phyloP scores from a whole-genome alignment of 2,113 vertebrate species.

The Piprites chloris region DNA sequence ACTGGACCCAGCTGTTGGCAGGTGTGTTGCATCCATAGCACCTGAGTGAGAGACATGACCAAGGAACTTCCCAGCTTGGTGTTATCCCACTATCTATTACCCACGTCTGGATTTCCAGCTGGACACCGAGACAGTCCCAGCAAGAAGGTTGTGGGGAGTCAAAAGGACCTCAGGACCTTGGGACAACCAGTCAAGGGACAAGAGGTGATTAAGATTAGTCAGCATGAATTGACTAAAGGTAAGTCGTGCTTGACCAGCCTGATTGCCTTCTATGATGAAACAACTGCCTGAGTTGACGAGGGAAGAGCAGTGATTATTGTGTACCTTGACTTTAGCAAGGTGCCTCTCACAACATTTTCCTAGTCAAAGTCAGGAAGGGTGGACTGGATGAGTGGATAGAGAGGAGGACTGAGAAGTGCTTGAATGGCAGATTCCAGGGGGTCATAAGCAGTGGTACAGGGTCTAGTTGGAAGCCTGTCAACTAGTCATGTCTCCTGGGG shows the following conservation, averaged over 20 bases:
- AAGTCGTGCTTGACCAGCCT: background rate
- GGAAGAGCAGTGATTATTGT: background rate
- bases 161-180: background rate
- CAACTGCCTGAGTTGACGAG: background rate
- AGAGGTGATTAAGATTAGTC: background rate
- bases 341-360: background rate
- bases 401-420: background rate
- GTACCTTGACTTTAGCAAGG: background rate
- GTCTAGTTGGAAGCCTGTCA: background rate
- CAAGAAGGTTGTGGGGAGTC: background rate
- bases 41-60: background rate
- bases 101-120: background rate
- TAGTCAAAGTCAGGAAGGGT: background rate
- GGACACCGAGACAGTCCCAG: background rate
- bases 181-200: background rate
- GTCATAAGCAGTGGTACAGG: background rate
- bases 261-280: background rate
- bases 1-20: background rate
- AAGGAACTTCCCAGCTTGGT: background rate
- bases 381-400: background rate
- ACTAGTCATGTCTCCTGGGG: background rate
- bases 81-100: background rate
- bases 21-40: background rate
- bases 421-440: background rate
- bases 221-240: background rate